Conservation (phyloP, 1,140 invertebrate genomes). For the Armadillidium nasatum region DNA sequence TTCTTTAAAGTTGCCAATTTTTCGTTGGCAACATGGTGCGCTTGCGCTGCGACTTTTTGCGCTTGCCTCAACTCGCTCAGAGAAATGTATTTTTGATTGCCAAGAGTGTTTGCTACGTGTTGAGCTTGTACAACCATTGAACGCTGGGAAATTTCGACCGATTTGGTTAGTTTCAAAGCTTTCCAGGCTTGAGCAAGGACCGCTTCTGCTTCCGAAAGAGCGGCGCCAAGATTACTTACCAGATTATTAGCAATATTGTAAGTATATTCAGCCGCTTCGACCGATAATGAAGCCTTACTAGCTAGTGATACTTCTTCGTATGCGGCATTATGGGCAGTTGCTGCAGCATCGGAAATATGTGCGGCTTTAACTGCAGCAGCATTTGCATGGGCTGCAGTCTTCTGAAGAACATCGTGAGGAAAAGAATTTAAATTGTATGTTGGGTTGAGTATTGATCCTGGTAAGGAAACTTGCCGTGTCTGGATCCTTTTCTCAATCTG, state of each 20-base stretch:
- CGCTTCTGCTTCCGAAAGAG: slow-evolving; percentile 20
- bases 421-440: too few species aligned
- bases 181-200: slow-evolving; percentile 23
- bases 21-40: too few species aligned
- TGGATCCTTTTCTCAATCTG: too few species aligned
- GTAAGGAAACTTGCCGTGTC: too few species aligned
- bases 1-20: too few species aligned
- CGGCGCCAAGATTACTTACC: slow-evolving; percentile 9
- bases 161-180: slow-evolving; percentile 18
- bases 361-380: slow-evolving; percentile 24
- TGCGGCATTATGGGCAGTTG: slow-evolving; percentile 22
- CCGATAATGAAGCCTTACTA: slow-evolving; percentile 13
- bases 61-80: slow-evolving; percentile 16
- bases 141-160: slow-evolving; percentile 11
- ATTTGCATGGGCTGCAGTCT: slow-evolving; percentile 17
- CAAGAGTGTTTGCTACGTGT: slow-evolving; percentile 18
- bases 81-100: slow-evolving; percentile 18
- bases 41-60: too few species aligned
- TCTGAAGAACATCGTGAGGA: too few species aligned
- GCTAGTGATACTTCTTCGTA: slow-evolving; percentile 28
- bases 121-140: slow-evolving; percentile 19
- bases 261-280: slow-evolving; percentile 20
- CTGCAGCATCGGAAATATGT: slow-evolving; percentile 25
- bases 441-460: too few species aligned
- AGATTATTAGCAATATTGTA: slow-evolving; percentile 22